These are phyloP conservation scores for Zaprionus camerounensis DNA, from an alignment of 1,140 invertebrate genomes.

Conservation along the genomic window DNA sequence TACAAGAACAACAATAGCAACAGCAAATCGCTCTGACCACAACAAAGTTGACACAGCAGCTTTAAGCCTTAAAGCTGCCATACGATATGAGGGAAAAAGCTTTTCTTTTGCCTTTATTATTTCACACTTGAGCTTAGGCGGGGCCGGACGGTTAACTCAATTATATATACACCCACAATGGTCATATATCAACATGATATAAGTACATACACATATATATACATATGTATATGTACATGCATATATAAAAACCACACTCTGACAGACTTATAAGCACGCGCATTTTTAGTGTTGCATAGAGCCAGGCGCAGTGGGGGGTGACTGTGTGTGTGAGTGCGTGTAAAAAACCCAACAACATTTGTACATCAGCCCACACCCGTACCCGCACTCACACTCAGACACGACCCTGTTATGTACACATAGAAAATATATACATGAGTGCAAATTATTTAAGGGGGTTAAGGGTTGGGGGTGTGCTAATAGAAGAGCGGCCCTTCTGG, in stretches of 20 bases:
- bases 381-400: constrained; percentile 27
- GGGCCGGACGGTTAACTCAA: constrained; percentile 32
- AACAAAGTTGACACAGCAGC: constrained; percentile 37
- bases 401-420: constrained; percentile 50
- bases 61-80: constrained; percentile 73
- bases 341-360: constrained; percentile 54
- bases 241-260: constrained; percentile 36
- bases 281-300: constrained; percentile 82
- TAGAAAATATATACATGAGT: constrained; percentile 65
- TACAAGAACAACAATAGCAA: constrained; percentile 38
- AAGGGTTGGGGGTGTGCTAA: constrained; percentile 29
- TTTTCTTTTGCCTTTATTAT: constrained; percentile 56
- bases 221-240: constrained; percentile 15
- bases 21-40: constrained; percentile 28
- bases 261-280: constrained; percentile 54
- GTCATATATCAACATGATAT: constrained; percentile 29
- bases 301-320: constrained; percentile 62
- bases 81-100: constrained; percentile 38
- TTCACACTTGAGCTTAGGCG: constrained; percentile 27
- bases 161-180: constrained; percentile 36
- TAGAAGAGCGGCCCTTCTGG: constrained; percentile 33
- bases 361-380: constrained; percentile 48
- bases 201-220: constrained; percentile 1
- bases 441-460: constrained; percentile 68
- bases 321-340: constrained; percentile 24